A percentile compares a stretch with the other conserved stretches of the same genome.
Conservation (phyloP, 2,113 vertebrate species). For the Lophius piscatorius region DNA sequence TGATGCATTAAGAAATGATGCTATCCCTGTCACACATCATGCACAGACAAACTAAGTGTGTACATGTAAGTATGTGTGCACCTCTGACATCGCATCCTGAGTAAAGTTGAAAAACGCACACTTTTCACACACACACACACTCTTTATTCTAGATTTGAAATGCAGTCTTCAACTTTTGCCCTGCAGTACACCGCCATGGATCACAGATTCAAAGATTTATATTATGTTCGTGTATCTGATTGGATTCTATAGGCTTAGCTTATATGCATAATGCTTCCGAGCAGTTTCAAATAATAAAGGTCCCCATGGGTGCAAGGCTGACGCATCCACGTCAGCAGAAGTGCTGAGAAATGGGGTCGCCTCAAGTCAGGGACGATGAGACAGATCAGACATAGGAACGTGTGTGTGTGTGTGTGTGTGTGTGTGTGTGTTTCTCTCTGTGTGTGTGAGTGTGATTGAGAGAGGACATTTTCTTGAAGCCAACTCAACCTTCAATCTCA, state of each 20-base stretch:
- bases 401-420: constrained; percentile 5
- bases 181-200: constrained; percentile 39
- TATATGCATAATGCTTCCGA: constrained; percentile 68
- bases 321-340: constrained; percentile 49
- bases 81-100: no score
- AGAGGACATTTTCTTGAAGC: constrained; percentile 14
- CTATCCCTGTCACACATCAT: constrained; percentile 1
- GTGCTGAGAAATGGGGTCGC: constrained; percentile 19
- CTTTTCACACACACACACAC: no score
- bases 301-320: constrained; percentile 28
- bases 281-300: constrained; percentile 47
- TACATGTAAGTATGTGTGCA: background rate
- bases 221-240: constrained; percentile 62
- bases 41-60: background rate
- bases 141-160: no score
- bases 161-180: constrained; percentile 20
- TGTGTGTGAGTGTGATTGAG: constrained; percentile 5
- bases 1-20: constrained; percentile 11
- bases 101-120: no score
- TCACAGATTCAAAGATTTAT: constrained; percentile 58
- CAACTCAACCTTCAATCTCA: constrained; percentile 23
- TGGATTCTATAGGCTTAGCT: constrained; percentile 67
- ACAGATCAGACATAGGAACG: background rate
- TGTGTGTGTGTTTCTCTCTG: background rate
- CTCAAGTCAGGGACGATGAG: constrained; percentile 14